Percentiles rank a stretch among this genome's conserved stretches.
These are phyloP conservation scores for Scolopax bukidnonensis DNA, from an alignment of 2,797 vertebrate genomes.

Conservation along the genomic window DNA sequence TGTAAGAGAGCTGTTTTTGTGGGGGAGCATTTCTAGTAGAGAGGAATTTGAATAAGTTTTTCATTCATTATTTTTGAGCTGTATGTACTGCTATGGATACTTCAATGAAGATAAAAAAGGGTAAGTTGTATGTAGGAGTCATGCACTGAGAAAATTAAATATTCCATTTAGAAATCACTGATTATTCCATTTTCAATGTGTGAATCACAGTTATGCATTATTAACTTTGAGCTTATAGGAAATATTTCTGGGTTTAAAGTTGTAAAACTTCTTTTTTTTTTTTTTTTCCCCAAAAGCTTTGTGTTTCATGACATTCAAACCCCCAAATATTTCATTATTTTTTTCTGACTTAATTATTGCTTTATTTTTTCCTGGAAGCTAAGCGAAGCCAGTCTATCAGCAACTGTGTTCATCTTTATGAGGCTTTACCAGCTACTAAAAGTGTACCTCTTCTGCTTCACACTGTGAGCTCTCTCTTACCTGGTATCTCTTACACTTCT, in stretches of 20 bases:
- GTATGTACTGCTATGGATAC: neutral
- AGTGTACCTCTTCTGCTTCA: conserved; percentile 98
- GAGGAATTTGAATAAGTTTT: neutral
- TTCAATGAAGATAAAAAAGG: neutral
- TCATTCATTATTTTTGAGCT: neutral
- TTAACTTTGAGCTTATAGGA: neutral
- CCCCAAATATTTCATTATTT: neutral
- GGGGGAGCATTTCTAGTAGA: neutral
- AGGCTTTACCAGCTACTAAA: conserved; percentile 97
- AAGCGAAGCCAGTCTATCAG: conserved; percentile 99
- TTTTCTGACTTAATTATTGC: conserved; percentile 73
- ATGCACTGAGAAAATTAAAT: neutral
- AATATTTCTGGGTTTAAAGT: neutral
- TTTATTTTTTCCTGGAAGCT: conserved; percentile 88
- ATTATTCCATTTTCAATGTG: neutral
- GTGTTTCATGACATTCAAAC: neutral
- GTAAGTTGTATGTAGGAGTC: neutral
- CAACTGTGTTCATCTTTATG: conserved; percentile 98
- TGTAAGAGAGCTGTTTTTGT: too few species aligned
- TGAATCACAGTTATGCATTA: neutral
- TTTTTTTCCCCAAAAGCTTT: neutral
- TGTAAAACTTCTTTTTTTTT: neutral
- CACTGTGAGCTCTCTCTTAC: conserved; percentile 99
- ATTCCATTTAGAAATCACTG: neutral
- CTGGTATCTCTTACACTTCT: conserved; percentile 98